Conservation (phyloP, 2,113 vertebrate species). For the Mesoclemmys tuberculata region DNA sequence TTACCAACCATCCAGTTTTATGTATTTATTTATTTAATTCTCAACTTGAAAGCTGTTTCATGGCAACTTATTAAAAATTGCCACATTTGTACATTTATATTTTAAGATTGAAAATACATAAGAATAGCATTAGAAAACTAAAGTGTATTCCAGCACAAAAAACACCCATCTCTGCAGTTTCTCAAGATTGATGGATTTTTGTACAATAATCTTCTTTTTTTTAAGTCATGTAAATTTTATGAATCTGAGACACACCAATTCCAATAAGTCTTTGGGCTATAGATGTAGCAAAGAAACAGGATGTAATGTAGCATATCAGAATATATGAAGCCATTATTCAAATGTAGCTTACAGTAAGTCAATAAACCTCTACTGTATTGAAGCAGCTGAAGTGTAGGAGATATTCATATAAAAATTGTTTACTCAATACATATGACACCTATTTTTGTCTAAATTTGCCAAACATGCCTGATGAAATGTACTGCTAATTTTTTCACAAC, state of each 20-base stretch:
- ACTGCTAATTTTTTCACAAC: slow-evolving; percentile 30
- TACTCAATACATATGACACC: slow-evolving; percentile 49
- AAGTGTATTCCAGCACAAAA: slow-evolving; percentile 74
- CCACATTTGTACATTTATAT: slow-evolving; percentile 58
- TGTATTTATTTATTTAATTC: slow-evolving; percentile 43
- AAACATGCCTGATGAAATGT: slow-evolving; percentile 46
- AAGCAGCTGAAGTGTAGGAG: slow-evolving; percentile 56
- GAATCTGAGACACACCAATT: slow-evolving; percentile 72
- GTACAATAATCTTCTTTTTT: slow-evolving; percentile 66
- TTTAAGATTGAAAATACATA: slow-evolving; percentile 36
- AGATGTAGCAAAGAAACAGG: slow-evolving; percentile 69
- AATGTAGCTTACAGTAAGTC: slow-evolving; percentile 69
- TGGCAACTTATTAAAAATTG: slow-evolving; percentile 59
- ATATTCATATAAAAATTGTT: slow-evolving; percentile 60
- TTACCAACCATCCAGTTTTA: slow-evolving; percentile 64
- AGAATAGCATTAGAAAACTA: slow-evolving; percentile 68
- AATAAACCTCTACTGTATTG: slow-evolving; percentile 63
- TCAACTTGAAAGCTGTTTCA: slow-evolving; percentile 58
- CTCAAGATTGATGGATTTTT: slow-evolving; percentile 73
- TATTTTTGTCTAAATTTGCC: slow-evolving; percentile 41
- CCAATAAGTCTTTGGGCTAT: slow-evolving; percentile 78
- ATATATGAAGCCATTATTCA: slow-evolving; percentile 74
- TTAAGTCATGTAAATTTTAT: slow-evolving; percentile 82
- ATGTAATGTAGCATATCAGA: slow-evolving; percentile 70
- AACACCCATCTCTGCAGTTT: slow-evolving; percentile 73